Percentiles rank a stretch among this genome's conserved stretches.
These are phyloP conservation scores for Cherax destructor DNA, from an alignment of 1,140 invertebrate species.

Conservation along the genomic window DNA sequence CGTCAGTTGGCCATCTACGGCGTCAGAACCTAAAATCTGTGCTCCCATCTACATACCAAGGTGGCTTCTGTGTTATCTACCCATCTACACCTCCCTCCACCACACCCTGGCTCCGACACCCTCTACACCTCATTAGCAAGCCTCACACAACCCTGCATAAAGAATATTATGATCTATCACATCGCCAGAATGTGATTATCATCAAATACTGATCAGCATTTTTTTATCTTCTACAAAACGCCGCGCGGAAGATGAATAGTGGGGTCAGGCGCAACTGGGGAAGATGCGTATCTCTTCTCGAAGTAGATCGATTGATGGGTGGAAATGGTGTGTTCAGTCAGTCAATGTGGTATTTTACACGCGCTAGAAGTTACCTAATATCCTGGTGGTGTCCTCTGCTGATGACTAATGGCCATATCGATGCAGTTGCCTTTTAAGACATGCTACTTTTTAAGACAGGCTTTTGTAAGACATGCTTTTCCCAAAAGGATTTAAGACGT, in stretches of 20 bases:
- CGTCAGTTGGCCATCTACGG: too few relatives aligned
- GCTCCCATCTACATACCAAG: too few relatives aligned
- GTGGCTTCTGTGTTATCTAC: not conserved
- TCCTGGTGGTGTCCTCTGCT: not conserved
- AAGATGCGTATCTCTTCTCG: not conserved
- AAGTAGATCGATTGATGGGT: conserved; percentile 7
- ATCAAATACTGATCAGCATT: not conserved
- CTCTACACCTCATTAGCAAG: not conserved
- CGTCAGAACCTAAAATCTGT: too few relatives aligned
- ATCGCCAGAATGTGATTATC: not conserved
- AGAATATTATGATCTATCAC: conserved; percentile 2
- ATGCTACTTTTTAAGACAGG: too few relatives aligned
- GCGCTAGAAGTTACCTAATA: not conserved
- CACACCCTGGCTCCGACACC: not conserved
- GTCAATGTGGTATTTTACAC: not conserved
- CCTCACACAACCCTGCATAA: not conserved
- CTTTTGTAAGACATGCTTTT: too few relatives aligned
- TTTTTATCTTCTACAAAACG: not conserved
- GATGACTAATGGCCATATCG: not conserved
- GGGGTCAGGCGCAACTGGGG: not conserved
- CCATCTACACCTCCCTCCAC: not conserved
- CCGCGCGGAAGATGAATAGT: not conserved
- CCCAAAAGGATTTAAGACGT: too few relatives aligned
- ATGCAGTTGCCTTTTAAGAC: too few relatives aligned
- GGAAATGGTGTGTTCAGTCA: not conserved